Conservation (phyloP, 1,140 invertebrate species). For the Whitmania pigra region DNA sequence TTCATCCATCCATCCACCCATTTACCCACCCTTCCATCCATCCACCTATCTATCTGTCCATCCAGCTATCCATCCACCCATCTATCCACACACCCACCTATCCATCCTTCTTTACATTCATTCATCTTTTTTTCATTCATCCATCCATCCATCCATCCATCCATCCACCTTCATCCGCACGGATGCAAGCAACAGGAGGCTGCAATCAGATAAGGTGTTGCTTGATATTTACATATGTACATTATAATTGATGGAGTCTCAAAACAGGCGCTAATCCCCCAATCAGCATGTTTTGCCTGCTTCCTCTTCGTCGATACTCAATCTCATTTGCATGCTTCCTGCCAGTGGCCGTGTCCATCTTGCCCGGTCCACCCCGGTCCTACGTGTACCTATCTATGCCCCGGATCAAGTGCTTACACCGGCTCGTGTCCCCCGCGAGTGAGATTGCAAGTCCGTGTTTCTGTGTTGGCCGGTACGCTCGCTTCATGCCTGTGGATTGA, state of each 20-base stretch:
- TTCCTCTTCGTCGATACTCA: neutral
- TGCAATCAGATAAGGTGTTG: no score
- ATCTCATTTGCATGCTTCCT: no score
- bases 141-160: neutral
- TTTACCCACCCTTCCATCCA: neutral
- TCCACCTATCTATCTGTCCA: neutral
- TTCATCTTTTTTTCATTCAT: constrained; percentile 7
- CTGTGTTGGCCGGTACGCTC: no score
- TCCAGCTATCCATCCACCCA: neutral
- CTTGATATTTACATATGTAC: neutral
- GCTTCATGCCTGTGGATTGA: no score
- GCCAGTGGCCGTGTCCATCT: no score
- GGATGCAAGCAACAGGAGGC: neutral
- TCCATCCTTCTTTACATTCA: no score
- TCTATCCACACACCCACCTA: neutral
- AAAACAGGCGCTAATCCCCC: neutral
- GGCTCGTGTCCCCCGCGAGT: no score
- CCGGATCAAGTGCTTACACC: no score
- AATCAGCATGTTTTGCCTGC: neutral
- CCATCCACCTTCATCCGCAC: neutral
- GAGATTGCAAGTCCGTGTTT: no score
- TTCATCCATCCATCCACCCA: neutral
- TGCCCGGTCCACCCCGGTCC: no score
- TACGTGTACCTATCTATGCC: no score
- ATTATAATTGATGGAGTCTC: neutral